Base-by-base conservation (phyloP, 2,888 invertebrate species). In the Eupithecia subfuscata region DNA sequence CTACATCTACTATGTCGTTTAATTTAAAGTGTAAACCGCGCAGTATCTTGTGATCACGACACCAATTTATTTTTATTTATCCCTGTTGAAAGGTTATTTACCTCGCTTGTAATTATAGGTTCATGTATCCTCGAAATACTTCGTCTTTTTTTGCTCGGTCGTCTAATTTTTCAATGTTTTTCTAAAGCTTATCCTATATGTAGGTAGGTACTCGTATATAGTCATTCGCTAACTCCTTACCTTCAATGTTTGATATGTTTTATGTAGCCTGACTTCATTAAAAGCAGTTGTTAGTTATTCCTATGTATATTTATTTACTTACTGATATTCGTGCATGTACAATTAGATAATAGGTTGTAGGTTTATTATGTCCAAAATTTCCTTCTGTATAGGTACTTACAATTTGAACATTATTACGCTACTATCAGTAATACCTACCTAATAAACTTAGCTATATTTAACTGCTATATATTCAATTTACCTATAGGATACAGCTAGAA, bases 21-120 rank as follows among this genome's bases (percentile, higher is more conserved):
- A 52, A 52, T 22, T 40, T 73, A n/a, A 60, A 69, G 22, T 73
- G 45, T 64, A 65, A 71, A 48, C 40, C n/a, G 18, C 48, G 73
- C 37, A 76, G 52, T 74, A 72, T 77, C 69, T 74, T 74, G 37
- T 43, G 71, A 48, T 77, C 69, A 70, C 56, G 56, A 30, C n/a
- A 70, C 25, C 74, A 70, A 34, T 72, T 70, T 77, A 72, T 72
- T 77, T 76, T 75, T 67, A 74, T 72, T 71, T 74, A 69, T 67
- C 69, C 65, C 64, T 70, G 69, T 74, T 69, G 71, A 77, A 75
- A 64, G 72, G 75, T 75, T 64, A 70, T 77, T 75, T 68, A 77
- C 73, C 73, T 75, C 68, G 48, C 67, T 34, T 60, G 60, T 60
- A 60, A 60, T 25, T 60, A 60, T 60, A 60, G 22, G 60, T 60